Base-by-base conservation (phyloP, 2,113 vertebrate species). In the Gavia stellata region DNA sequence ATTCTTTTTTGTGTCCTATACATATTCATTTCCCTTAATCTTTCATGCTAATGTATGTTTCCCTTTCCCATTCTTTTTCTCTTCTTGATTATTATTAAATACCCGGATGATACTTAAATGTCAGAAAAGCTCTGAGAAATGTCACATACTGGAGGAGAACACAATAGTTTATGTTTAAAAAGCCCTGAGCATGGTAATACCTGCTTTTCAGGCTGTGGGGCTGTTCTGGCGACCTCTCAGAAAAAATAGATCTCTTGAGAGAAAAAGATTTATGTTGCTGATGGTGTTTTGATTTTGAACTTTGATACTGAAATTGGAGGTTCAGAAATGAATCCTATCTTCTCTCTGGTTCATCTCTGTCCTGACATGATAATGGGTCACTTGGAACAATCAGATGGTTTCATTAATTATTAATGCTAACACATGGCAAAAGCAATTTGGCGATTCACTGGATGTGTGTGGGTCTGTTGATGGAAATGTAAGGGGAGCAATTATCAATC, bases 391-490 rank as follows among this genome's bases (percentile, higher is more conserved):
- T 97, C 81, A 83, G 71, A 66, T 90, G 81, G 50, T 77, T 68
- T 88, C 95, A 94, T 97, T 94, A 77, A 96, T 97, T 95, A 96
- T 97, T 97, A 77, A 96, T 81, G 83, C n/a, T 33, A 91, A 93
- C 96, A 97, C 88, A 95, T 92, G 94, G 96, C 88, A 92, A 79
- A 91, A 92, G 72, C 83, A 81, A 62, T 91, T 45, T 89, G 89
- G 61, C 82, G 86, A 82, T 65, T 87, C 21, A 16, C 36, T 66
- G 78, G 44, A 44, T 59, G 52, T 14, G 26, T 31, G 68, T 7
- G 81, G 77, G 47, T 92, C 91, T 92, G 77, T 14, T 80, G 70
- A 49, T 91, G 88, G 78, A 91, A 91, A 86, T 68, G 77, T 68
- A 87, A 84, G 91, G 61, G 89, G 86, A 26, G 45, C 67, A 94